Percentiles rank a stretch among this genome's conserved stretches.
phyloP scores from a whole-genome alignment of 2,797 vertebrate species.

The Mallotus villosus region DNA sequence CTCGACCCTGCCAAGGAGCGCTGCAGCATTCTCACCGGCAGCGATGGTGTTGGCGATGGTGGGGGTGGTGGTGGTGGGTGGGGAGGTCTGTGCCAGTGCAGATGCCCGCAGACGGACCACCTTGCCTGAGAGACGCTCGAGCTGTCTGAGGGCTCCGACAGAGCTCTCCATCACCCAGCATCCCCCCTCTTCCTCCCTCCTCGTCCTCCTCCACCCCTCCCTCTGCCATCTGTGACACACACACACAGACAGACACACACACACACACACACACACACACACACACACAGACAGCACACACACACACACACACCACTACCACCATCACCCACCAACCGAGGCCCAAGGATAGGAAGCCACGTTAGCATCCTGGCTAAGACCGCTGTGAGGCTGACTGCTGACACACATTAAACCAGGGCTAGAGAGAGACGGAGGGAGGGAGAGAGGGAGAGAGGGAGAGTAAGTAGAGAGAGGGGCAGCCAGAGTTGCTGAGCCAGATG shows the following conservation, averaged over 20 bases:
- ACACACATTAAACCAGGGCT: conserved; percentile 55
- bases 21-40: conserved; percentile 8
- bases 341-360: conserved; percentile 58
- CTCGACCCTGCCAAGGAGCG: conserved; percentile 44
- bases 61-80: conserved; percentile 14
- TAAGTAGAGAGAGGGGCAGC: conserved; percentile 19
- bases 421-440: neutral
- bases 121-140: conserved; percentile 71
- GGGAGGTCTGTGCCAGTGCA: conserved; percentile 55
- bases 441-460: conserved; percentile 50
- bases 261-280: conserved; percentile 40
- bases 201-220: conserved; percentile 67
- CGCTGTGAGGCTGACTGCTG: conserved; percentile 62
- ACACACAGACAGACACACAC: conserved; percentile 19
- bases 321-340: conserved; percentile 57
- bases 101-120: conserved; percentile 75
- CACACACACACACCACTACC: conserved; percentile 30
- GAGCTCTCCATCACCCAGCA: conserved; percentile 74
- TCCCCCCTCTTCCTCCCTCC: conserved; percentile 56
- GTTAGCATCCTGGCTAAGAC: conserved; percentile 66
- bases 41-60: conserved; percentile 35
- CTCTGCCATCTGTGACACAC: conserved; percentile 71
- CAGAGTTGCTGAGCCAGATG: conserved; percentile 69
- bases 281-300: conserved; percentile 19
- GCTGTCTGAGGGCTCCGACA: conserved; percentile 75